A percentile compares a stretch with the other conserved stretches of the same genome.
Conservation (phyloP, 30 jellyfish, hydroid and myxozoan species). For the Chrysaora quinquecirrha region DNA sequence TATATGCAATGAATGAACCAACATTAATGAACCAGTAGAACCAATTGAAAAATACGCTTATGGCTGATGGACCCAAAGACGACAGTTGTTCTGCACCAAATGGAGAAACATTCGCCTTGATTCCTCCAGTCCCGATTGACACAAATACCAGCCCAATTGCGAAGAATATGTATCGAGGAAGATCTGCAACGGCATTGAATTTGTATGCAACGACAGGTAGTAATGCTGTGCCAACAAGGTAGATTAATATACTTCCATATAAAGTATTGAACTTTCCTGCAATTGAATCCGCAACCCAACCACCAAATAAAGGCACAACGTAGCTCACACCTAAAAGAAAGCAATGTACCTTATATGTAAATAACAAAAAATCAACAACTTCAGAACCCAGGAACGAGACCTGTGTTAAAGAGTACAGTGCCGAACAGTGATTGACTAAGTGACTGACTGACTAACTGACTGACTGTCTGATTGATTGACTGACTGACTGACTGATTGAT, state of each 20-base stretch:
- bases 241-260: slow-evolving; percentile 69
- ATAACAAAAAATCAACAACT: no score
- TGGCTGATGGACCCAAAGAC: slow-evolving; percentile 74
- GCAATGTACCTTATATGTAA: no score
- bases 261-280: slow-evolving; percentile 84
- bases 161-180: slow-evolving; percentile 40
- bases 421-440: no score
- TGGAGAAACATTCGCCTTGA: slow-evolving; percentile 87
- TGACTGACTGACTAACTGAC: no score
- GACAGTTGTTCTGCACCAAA: slow-evolving; percentile 93
- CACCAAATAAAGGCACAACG: slow-evolving; percentile 87
- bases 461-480: no score
- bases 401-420: no score
- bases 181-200: neutral
- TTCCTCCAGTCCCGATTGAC: slow-evolving; percentile 94
- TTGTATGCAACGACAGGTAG: slow-evolving; percentile 66
- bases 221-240: slow-evolving; percentile 77
- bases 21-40: slow-evolving; percentile 93
- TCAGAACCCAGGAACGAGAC: no score
- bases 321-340: slow-evolving; percentile 79
- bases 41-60: slow-evolving; percentile 82
- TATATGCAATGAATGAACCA: slow-evolving; percentile 83
- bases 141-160: slow-evolving; percentile 72
- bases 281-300: slow-evolving; percentile 89
- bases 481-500: no score